These are phyloP conservation scores for Lepidochrysops patricia DNA, from an alignment of 2,888 invertebrate genomes.

Conservation along the genomic window DNA sequence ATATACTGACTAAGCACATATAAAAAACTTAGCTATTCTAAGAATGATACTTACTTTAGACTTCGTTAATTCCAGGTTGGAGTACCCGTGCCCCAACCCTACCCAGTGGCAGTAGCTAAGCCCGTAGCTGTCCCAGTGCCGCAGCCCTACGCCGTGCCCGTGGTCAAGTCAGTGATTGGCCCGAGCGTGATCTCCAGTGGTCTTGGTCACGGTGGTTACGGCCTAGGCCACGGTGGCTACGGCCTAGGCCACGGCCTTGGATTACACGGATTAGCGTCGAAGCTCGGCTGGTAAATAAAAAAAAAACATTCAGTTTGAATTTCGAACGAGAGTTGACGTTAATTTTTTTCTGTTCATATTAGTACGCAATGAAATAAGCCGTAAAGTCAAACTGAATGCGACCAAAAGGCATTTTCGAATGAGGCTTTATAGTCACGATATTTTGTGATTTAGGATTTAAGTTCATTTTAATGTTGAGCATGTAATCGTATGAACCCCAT, in stretches of 20 bases:
- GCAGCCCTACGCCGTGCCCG: conserved; percentile 48
- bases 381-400: conserved; percentile 24
- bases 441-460: conserved; percentile 53
- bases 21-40: too few species aligned
- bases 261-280: conserved; percentile 31
- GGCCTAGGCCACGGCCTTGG: conserved; percentile 32
- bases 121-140: conserved; percentile 60
- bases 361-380: not conserved
- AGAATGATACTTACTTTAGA: too few species aligned
- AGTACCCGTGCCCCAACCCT: conserved; percentile 61
- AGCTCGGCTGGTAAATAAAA: conserved; percentile 47
- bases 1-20: too few species aligned
- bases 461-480: conserved; percentile 16
- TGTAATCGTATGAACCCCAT: too few species aligned
- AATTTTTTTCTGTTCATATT: not conserved
- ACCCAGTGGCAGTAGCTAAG: conserved; percentile 59
- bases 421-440: conserved; percentile 47
- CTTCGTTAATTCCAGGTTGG: conserved; percentile 46
- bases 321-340: conserved; percentile 12
- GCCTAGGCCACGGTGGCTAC: conserved; percentile 22
- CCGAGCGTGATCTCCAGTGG: conserved; percentile 20
- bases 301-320: conserved; percentile 27
- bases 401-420: conserved; percentile 39
- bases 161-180: conserved; percentile 36
- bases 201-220: conserved; percentile 26